Conservation (phyloP, 2,113 vertebrate species). For the Patagioenas fasciata region DNA sequence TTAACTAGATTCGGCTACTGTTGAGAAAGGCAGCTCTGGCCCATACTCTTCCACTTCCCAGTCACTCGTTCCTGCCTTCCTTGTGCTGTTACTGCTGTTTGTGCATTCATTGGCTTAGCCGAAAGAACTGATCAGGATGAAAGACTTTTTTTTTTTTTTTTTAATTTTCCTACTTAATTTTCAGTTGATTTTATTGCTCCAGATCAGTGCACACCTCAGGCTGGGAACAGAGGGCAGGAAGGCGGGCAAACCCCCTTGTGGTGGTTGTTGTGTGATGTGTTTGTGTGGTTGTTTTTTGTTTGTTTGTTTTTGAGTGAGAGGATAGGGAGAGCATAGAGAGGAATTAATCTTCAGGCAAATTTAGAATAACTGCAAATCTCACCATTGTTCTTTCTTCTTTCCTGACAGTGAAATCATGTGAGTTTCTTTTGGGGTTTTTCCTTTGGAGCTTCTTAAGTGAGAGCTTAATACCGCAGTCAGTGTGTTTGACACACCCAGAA, state of each 20-base stretch:
- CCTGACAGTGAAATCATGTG: background rate
- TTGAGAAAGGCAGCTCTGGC: background rate
- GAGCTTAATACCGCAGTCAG: background rate
- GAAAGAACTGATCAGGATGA: background rate
- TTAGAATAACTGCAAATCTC: background rate
- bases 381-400: background rate
- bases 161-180: background rate
- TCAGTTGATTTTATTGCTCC: background rate
- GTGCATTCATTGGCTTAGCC: background rate
- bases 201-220: background rate
- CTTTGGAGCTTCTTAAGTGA: background rate
- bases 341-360: background rate
- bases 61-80: background rate
- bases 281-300: background rate
- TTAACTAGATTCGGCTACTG: background rate
- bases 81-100: background rate
- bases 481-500: background rate
- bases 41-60: background rate
- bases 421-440: background rate
- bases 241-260: background rate
- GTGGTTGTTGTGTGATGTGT: too few species aligned
- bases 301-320: background rate
- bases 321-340: rapidly evolving
- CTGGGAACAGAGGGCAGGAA: background rate
- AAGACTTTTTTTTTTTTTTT: background rate